Evolutionary conservation across 2,888 invertebrate species (phyloP).

Genomic region (Xestia ashworthii): DNA sequence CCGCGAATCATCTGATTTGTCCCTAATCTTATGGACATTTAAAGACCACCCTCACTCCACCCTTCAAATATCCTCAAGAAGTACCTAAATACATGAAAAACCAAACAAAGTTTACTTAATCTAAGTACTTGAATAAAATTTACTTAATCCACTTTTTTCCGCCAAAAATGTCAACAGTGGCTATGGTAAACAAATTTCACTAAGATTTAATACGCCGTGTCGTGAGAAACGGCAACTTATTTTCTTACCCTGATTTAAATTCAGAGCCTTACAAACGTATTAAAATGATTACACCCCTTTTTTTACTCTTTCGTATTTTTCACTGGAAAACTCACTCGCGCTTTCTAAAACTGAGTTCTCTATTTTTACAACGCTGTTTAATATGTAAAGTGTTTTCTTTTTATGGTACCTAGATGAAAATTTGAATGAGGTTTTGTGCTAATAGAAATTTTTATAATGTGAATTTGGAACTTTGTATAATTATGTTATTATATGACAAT

Average conservation of each 20-base stretch:
- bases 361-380: slow-evolving; percentile 51
- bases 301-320: slow-evolving; percentile 22
- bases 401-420: slow-evolving; percentile 9
- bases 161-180: slow-evolving; percentile 37
- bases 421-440: slow-evolving; percentile 12
- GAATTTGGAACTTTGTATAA: neutral
- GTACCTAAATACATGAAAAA: slow-evolving; percentile 42
- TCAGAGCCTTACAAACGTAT: slow-evolving; percentile 56
- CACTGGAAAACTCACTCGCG: slow-evolving; percentile 27
- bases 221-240: slow-evolving; percentile 55
- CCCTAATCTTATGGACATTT: neutral
- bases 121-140: slow-evolving; percentile 57
- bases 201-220: slow-evolving; percentile 56
- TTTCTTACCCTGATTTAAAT: slow-evolving; percentile 57
- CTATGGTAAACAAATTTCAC: slow-evolving; percentile 47
- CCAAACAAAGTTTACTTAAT: slow-evolving; percentile 44
- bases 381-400: slow-evolving; percentile 49
- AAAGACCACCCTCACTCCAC: neutral
- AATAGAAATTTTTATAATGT: slow-evolving; percentile 8
- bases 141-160: slow-evolving; percentile 41
- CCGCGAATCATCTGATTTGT: neutral
- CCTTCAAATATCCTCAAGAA: slow-evolving; percentile 1
- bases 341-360: slow-evolving; percentile 27
- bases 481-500: too few species aligned
- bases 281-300: slow-evolving; percentile 51